Percentiles rank a stretch among this genome's conserved stretches.
Conservation (phyloP, 2,113 vertebrate species). For the Caracal caracal region DNA sequence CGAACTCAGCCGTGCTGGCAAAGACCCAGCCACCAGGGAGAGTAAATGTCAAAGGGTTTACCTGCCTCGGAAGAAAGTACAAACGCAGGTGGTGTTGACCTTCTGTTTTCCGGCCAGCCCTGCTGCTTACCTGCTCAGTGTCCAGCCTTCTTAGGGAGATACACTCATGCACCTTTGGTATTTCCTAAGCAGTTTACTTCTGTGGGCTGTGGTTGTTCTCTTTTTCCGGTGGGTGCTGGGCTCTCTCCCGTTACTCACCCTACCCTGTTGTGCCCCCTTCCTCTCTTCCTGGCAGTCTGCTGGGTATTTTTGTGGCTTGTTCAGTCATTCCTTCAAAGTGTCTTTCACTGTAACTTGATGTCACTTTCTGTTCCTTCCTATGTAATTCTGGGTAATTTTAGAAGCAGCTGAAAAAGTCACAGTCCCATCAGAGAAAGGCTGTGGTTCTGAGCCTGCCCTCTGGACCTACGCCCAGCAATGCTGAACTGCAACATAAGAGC, state of each 20-base stretch:
- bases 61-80: neutral
- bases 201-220: neutral
- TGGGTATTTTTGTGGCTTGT: slow-evolving; percentile 1
- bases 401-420: slow-evolving; percentile 36
- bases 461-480: neutral
- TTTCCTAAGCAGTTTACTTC: neutral
- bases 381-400: slow-evolving; percentile 55
- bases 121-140: neutral
- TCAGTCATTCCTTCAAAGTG: neutral
- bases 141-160: neutral
- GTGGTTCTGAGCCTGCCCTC: neutral
- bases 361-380: slow-evolving; percentile 48
- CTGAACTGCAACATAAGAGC: neutral
- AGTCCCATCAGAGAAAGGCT: neutral
- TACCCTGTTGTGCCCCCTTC: neutral
- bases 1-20: neutral
- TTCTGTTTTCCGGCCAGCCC: neutral
- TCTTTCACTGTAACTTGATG: neutral
- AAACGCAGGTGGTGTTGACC: neutral
- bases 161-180: neutral
- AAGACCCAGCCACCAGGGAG: neutral
- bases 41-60: neutral
- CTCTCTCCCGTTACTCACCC: neutral
- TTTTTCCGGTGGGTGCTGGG: neutral
- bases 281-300: slow-evolving; percentile 7